Percentiles rank a stretch among this genome's conserved stretches.
phyloP scores from a whole-genome alignment of 2,797 vertebrate genomes.

The Dendrocincla tyrannina region DNA sequence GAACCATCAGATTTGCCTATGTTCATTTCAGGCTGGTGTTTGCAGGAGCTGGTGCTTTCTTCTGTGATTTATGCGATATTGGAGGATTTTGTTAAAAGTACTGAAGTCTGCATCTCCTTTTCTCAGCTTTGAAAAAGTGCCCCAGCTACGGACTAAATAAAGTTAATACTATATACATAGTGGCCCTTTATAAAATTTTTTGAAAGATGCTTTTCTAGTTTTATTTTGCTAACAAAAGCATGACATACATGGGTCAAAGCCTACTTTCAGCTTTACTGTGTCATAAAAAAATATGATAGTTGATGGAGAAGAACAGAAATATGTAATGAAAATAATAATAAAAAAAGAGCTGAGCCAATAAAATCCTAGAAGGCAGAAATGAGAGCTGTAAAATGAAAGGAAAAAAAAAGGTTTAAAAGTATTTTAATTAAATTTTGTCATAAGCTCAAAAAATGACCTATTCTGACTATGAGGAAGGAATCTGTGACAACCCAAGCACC shows the following conservation, averaged over 20 bases:
- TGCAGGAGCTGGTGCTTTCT: not conserved
- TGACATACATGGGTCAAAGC: not conserved
- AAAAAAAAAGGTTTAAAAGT: not conserved
- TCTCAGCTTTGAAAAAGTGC: not conserved
- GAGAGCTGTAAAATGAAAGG: not conserved
- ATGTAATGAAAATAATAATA: not conserved
- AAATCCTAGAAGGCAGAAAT: not conserved
- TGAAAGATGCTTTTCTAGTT: not conserved
- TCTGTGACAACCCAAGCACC: not conserved
- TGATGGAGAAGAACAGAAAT: not conserved
- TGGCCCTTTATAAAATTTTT: not conserved
- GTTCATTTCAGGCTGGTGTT: not conserved
- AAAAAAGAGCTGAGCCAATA: not conserved
- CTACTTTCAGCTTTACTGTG: not conserved
- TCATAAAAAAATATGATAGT: not conserved
- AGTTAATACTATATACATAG: not conserved
- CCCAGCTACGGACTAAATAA: not conserved
- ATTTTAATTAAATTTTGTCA: constrained; percentile 8
- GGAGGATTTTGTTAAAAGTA: not conserved
- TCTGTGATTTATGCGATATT: not conserved
- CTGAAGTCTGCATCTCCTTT: not conserved
- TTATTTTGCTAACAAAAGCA: constrained; percentile 13
- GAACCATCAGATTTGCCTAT: not conserved
- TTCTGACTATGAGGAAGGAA: not conserved
- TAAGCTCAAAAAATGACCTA: not conserved